Evolutionary conservation across 1,140 invertebrate species (phyloP), one percentile per base, ranked within the genome.

Genomic region (Drosophila subobscura): DNA sequence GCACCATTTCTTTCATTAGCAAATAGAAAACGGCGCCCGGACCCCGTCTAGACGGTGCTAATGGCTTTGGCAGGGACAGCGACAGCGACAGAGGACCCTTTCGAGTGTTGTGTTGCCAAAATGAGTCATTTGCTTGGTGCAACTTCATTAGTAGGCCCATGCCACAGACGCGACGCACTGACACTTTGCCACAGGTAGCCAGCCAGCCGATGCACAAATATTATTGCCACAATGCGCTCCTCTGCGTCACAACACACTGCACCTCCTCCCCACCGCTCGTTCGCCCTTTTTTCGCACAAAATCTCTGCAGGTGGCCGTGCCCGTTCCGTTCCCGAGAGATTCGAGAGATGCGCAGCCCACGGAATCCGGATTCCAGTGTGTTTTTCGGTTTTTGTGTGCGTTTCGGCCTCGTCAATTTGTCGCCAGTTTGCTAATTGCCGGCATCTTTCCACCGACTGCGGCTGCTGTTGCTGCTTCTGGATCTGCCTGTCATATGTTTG

Each of bases 381-480:
- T 68, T 44, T 44, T 74, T 60, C 16, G 12, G 12, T 42, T 47
- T 41, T 23, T 44, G 56, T 59, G 65, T 72, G 57, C 56, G 40
- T 79, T 44, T 64, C 46, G 52, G 47, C 55, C 51, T 60, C 78
- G 78, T 72, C 81, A 88, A 86, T 86, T 86, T 86, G 81, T 86
- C 81, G 81, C 81, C 81, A 78, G 77, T 88, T 88, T 78, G 81
- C 81, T 86, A 86, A 86, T 86, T 86, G 83, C 73, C 46, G 60
- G 40, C 54, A 61, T 66, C 74, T 57, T 59, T 56, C 42, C 22
- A 10, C 50, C 16, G 65, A 33, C 27, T 46, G 16, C 27, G 29
- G 46, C 7, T 12, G 16, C 7, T 20, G 47, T 25, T 27, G 50
- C 37, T 41, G 50, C 54, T 54, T 12, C 49, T 59, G 57, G 57